These are phyloP conservation scores for Cactoblastis cactorum DNA, from an alignment of 2,888 invertebrate genomes.

Conservation along the genomic window DNA sequence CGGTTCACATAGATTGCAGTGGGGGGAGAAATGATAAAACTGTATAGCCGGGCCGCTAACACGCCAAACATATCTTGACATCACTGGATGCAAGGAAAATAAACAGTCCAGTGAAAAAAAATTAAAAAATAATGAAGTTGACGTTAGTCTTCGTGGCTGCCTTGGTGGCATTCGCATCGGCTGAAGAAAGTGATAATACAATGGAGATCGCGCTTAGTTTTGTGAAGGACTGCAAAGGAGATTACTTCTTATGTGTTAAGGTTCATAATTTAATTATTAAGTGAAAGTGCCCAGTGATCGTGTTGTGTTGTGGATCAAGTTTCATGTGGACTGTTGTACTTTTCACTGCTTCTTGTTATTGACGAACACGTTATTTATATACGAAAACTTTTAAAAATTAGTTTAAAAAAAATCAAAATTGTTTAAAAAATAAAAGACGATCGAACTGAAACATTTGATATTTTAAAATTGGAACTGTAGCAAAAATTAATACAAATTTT, in stretches of 20 bases:
- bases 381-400: background rate
- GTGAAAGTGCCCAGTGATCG: constrained; percentile 64
- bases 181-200: constrained; percentile 72
- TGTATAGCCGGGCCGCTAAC: constrained; percentile 50
- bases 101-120: constrained; percentile 33
- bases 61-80: constrained; percentile 69
- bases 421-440: too few relatives aligned
- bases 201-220: constrained; percentile 83
- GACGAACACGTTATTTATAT: background rate
- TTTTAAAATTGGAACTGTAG: constrained; percentile 8
- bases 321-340: constrained; percentile 32
- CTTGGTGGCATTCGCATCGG: constrained; percentile 58
- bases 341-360: constrained; percentile 27
- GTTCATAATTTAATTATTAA: constrained; percentile 64
- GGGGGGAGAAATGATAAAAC: constrained; percentile 73
- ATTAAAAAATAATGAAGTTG: constrained; percentile 54
- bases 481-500: constrained; percentile 28
- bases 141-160: constrained; percentile 51
- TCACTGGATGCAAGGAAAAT: constrained; percentile 64
- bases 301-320: constrained; percentile 37
- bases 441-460: background rate
- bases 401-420: background rate
- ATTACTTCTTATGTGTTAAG: constrained; percentile 86
- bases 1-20: constrained; percentile 44
- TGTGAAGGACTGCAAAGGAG: constrained; percentile 84